Evolutionary conservation across 2,113 vertebrate genomes (phyloP).

Genomic region (Phaethon lepturus): DNA sequence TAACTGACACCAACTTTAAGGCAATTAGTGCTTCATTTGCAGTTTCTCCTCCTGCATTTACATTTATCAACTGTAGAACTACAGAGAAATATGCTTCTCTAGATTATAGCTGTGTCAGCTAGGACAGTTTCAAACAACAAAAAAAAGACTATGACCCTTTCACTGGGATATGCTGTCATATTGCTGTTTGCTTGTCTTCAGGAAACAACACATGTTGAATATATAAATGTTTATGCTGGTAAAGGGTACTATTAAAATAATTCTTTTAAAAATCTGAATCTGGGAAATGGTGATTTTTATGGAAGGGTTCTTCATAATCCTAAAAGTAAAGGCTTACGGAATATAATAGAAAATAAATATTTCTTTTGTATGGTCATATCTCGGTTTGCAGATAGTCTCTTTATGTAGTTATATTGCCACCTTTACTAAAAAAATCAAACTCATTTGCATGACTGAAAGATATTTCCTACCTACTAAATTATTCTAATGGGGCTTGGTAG

Average conservation of each 20-base stretch:
- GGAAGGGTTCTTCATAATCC: neutral
- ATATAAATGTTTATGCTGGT: neutral
- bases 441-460: conserved; percentile 44
- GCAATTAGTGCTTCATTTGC: neutral
- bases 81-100: neutral
- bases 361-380: neutral
- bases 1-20: neutral
- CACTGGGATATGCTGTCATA: neutral
- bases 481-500: conserved; percentile 23
- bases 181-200: neutral
- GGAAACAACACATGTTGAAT: neutral
- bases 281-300: neutral
- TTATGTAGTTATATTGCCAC: neutral
- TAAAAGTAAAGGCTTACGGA: neutral
- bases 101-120: neutral
- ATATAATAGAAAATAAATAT: conserved; percentile 1
- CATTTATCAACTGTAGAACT: neutral
- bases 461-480: conserved; percentile 32
- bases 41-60: neutral
- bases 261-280: neutral
- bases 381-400: neutral
- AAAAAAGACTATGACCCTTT: neutral
- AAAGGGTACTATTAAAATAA: neutral
- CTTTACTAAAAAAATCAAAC: conserved; percentile 20
- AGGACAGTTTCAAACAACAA: neutral